Evolutionary conservation across 2,113 vertebrate genomes (phyloP).

Genomic region (Epinephelus lanceolatus): DNA sequence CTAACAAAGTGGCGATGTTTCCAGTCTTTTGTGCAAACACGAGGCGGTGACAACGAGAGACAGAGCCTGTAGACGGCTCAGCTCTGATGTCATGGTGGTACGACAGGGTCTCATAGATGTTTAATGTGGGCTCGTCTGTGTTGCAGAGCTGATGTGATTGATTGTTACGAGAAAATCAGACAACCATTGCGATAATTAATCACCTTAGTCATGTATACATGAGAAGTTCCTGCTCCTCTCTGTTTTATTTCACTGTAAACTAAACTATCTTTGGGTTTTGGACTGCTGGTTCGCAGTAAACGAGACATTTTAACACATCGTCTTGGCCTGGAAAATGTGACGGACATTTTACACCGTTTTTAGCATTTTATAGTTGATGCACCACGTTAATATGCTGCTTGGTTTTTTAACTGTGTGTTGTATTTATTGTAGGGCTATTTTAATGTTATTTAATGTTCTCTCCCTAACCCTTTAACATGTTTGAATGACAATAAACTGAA

Average conservation of each 20-base stretch:
- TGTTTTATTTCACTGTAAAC: not conserved
- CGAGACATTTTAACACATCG: not conserved
- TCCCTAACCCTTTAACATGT: too few species aligned
- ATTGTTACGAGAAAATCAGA: not conserved
- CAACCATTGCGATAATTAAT: not conserved
- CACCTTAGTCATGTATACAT: not conserved
- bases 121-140: slow-evolving; percentile 2
- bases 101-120: not conserved
- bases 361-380: not conserved
- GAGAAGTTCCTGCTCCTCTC: not conserved
- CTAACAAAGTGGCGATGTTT: slow-evolving; percentile 20
- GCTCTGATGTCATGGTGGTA: not conserved
- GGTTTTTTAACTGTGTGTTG: too few species aligned
- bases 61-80: not conserved
- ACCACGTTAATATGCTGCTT: too few species aligned
- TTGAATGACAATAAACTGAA: too few species aligned
- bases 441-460: too few species aligned
- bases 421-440: too few species aligned
- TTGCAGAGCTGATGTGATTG: not conserved
- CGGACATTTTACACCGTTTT: not conserved
- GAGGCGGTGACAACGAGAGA: not conserved
- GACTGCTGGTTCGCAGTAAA: not conserved
- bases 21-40: not conserved
- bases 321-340: not conserved
- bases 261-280: not conserved